A percentile compares a stretch with the other conserved stretches of the same genome.
phyloP scores from a whole-genome alignment of 2,797 vertebrate genomes.

The Leptodactylus fallax region DNA sequence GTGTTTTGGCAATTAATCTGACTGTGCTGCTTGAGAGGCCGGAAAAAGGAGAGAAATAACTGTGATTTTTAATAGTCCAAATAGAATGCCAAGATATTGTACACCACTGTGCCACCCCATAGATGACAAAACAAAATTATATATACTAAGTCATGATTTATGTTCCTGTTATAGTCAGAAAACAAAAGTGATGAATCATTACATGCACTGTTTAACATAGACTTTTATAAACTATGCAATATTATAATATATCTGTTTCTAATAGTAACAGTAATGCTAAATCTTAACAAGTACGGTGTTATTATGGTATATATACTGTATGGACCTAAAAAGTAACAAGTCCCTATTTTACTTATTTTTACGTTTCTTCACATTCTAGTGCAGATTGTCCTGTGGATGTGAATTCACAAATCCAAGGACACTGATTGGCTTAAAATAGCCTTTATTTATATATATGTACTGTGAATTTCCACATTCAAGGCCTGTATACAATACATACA shows the following conservation, averaged over 20 bases:
- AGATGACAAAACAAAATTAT: background rate
- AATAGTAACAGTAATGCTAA: background rate
- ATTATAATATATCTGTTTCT: background rate
- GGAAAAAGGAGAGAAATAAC: background rate
- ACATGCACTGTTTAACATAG: background rate
- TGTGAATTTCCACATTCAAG: background rate
- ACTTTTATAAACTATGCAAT: background rate
- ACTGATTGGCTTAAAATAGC: background rate
- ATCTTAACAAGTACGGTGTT: background rate
- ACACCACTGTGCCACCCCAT: background rate
- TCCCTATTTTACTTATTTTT: no score
- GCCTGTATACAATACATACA: no score
- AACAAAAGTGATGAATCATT: background rate
- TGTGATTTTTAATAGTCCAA: background rate
- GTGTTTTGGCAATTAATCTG: constrained; percentile 39
- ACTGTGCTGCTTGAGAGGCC: background rate
- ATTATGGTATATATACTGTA: background rate
- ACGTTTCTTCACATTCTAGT: background rate
- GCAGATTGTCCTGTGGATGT: background rate
- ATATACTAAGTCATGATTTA: no score
- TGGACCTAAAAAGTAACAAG: background rate
- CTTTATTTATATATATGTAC: background rate
- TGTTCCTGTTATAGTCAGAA: no score
- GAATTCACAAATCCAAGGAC: background rate
- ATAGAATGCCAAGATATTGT: background rate